Evolutionary conservation across 2,888 invertebrate genomes (phyloP).

Genomic region (Andrena minutula): DNA sequence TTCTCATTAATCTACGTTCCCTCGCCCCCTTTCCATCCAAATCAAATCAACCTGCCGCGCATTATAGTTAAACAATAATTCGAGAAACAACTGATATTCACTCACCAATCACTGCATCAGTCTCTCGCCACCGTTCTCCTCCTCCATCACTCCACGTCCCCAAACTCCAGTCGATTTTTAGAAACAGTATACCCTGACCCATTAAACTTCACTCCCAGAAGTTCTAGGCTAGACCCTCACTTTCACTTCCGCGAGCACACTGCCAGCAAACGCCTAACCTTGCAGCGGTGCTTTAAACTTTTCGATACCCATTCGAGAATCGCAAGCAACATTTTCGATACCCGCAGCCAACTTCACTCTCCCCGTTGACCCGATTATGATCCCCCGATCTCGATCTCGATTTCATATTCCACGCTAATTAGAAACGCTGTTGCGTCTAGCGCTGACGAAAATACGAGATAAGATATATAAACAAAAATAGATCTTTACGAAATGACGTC

Average conservation of each 20-base stretch:
- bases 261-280: background rate
- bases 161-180: background rate
- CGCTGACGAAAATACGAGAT: background rate
- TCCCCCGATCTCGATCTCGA: background rate
- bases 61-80: background rate
- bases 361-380: background rate
- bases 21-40: background rate
- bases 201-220: no score
- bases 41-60: background rate
- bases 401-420: background rate
- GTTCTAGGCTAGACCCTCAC: no score
- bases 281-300: conserved; percentile 1
- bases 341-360: conserved; percentile 1
- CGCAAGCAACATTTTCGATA: background rate
- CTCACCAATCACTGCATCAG: background rate
- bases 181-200: no score
- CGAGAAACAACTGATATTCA: background rate
- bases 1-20: background rate
- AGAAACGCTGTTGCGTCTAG: background rate
- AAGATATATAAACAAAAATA: no score
- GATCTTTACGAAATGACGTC: background rate
- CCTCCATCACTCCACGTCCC: background rate
- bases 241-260: background rate
- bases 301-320: conserved; percentile 3
- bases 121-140: background rate